Percentiles rank a stretch among this genome's conserved stretches.
Conservation (phyloP, 2,888 invertebrate species). For the Thalpophila matura region DNA sequence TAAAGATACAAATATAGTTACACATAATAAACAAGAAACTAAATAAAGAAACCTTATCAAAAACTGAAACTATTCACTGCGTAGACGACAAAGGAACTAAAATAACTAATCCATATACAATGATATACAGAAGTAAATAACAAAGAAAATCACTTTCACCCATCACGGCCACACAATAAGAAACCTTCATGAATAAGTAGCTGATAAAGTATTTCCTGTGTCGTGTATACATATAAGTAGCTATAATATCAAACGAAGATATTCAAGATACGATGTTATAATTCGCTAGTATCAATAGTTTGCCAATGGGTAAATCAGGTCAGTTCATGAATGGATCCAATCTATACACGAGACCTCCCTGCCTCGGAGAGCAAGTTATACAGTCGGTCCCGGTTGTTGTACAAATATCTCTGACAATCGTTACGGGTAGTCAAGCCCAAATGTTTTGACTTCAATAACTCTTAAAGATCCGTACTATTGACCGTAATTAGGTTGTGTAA, state of each 20-base stretch:
- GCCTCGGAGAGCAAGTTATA: no score
- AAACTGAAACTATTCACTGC: conserved; percentile 12
- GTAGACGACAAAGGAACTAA: conserved; percentile 13
- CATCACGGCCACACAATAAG: conserved; percentile 42
- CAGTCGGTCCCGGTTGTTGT: no score
- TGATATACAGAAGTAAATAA: conserved; percentile 12
- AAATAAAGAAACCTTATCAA: conserved; percentile 7
- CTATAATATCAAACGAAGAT: neutral
- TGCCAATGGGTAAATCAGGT: no score
- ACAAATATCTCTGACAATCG: no score
- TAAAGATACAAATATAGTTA: neutral
- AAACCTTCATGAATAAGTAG: conserved; percentile 24
- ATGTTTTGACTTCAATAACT: no score
- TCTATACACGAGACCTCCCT: no score
- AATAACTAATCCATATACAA: conserved; percentile 23
- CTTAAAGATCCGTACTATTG: no score
- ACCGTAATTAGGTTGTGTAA: no score
- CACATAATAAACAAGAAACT: neutral
- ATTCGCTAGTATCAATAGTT: no score
- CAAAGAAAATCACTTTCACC: conserved; percentile 41
- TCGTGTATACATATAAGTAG: conserved; percentile 7
- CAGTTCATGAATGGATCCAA: no score
- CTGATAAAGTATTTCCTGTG: conserved; percentile 32
- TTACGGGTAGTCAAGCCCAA: no score
- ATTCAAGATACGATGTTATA: neutral